Evolutionary conservation across 2,888 invertebrate genomes (phyloP).

Genomic region (Melanchra persicariae): DNA sequence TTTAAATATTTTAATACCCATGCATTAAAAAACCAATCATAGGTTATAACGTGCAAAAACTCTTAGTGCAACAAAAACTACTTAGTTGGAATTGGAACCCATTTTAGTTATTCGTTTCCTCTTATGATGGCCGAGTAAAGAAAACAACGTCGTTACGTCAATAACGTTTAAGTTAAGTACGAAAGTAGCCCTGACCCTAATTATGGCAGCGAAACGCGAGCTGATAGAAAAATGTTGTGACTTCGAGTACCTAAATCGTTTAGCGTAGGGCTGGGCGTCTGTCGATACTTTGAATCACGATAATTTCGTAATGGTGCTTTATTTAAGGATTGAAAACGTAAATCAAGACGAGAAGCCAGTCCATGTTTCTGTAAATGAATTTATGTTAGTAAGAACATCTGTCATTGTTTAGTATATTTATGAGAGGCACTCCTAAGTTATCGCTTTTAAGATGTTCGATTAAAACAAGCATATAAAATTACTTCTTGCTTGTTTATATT

Average conservation of each 20-base stretch:
- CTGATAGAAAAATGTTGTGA: constrained; percentile 46
- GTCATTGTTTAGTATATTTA: constrained; percentile 21
- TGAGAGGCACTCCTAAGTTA: background rate
- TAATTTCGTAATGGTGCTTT: background rate
- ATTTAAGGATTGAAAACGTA: constrained; percentile 9
- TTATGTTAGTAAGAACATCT: constrained; percentile 1
- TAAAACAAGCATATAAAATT: background rate
- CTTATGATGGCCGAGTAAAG: constrained; percentile 26
- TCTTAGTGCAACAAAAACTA: constrained; percentile 35
- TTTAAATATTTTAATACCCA: constrained; percentile 42
- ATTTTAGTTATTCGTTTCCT: constrained; percentile 34
- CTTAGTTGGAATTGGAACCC: background rate
- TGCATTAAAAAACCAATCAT: constrained; percentile 46
- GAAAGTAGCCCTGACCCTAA: constrained; percentile 63
- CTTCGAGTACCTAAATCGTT: constrained; percentile 30
- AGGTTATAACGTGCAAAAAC: constrained; percentile 38
- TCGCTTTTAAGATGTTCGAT: background rate
- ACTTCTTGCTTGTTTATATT: no score
- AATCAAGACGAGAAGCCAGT: constrained; percentile 8
- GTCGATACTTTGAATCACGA: constrained; percentile 14
- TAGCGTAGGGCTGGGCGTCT: background rate
- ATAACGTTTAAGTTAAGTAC: constrained; percentile 33
- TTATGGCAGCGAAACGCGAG: constrained; percentile 40
- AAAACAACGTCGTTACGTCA: constrained; percentile 42
- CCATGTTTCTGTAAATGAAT: constrained; percentile 16